Conservation (phyloP, 2,888 invertebrate species). For the Nemotelus nigrinus region DNA sequence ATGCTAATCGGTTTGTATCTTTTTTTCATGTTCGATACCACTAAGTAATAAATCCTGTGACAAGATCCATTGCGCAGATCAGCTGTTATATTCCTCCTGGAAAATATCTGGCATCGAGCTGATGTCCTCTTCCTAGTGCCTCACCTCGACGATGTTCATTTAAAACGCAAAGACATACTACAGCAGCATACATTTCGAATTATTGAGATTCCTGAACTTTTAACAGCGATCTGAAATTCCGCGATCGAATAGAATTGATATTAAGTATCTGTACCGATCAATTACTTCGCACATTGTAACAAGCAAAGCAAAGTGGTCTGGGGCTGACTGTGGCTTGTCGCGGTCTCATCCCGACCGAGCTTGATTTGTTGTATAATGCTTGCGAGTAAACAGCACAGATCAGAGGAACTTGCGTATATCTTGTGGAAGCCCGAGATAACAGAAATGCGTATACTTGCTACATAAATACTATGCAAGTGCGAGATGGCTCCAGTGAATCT, state of each 20-base stretch:
- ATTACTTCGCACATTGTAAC: conserved; percentile 45
- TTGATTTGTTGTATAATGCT: conserved; percentile 5
- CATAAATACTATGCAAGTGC: conserved; percentile 9
- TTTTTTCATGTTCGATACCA: neutral
- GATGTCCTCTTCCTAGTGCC: neutral
- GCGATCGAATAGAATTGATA: conserved; percentile 43
- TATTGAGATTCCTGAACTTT: conserved; percentile 30
- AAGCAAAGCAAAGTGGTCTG: conserved; percentile 8
- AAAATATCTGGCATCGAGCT: neutral
- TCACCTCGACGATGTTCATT: neutral
- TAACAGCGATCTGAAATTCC: conserved; percentile 44
- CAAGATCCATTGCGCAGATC: conserved; percentile 9
- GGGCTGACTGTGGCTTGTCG: neutral
- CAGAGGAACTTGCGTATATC: neutral
- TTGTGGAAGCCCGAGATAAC: conserved; percentile 9
- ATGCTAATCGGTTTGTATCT: too few relatives aligned
- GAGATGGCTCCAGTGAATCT: conserved; percentile 34
- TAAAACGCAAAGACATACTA: neutral
- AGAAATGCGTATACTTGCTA: conserved; percentile 19
- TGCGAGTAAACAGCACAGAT: neutral
- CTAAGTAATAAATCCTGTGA: neutral
- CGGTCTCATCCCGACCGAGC: conserved; percentile 12
- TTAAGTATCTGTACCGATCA: conserved; percentile 45
- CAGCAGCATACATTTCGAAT: conserved; percentile 13
- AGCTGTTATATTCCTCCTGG: conserved; percentile 12